A percentile compares a stretch with the other conserved stretches of the same genome.
phyloP scores from a whole-genome alignment of 1,140 invertebrate species.

The Cephus cinctus region DNA sequence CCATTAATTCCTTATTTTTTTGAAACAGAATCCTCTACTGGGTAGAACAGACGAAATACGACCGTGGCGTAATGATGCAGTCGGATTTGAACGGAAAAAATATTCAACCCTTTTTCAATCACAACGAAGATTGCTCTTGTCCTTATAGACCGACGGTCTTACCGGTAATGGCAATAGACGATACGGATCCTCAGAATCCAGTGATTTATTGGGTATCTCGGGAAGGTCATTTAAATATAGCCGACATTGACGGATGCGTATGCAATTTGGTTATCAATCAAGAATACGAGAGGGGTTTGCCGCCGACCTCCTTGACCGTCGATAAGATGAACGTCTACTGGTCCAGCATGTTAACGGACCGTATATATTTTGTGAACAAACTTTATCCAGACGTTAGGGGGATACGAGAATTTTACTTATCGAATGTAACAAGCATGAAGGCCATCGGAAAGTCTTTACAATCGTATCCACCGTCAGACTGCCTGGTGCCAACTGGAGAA shows the following conservation, averaged over 20 bases:
- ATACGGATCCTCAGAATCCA: constrained; percentile 59
- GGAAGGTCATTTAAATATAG: constrained; percentile 61
- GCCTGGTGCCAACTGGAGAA: constrained; percentile 64
- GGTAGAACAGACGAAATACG: constrained; percentile 62
- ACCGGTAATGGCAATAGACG: constrained; percentile 66
- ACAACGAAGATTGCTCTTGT: constrained; percentile 48
- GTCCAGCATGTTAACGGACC: constrained; percentile 62
- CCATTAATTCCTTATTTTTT: constrained; percentile 22
- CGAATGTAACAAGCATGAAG: constrained; percentile 59
- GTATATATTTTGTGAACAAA: constrained; percentile 67
- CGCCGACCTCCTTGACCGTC: constrained; percentile 62
- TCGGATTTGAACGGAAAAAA: constrained; percentile 60
- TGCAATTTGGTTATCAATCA: constrained; percentile 64
- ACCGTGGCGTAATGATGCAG: constrained; percentile 63
- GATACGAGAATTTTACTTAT: constrained; percentile 30
- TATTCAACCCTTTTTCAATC: constrained; percentile 62
- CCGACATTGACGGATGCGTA: constrained; percentile 68
- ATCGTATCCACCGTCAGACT: constrained; percentile 71
- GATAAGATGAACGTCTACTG: constrained; percentile 71
- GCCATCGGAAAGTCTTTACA: constrained; percentile 74
- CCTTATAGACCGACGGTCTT: constrained; percentile 57
- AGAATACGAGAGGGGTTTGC: constrained; percentile 45
- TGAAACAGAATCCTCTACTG: constrained; percentile 68
- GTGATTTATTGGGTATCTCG: constrained; percentile 66
- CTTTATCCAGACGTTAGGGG: constrained; percentile 31